Conservation (phyloP, 2,888 invertebrate genomes). For the Thymelicus sylvestris region DNA sequence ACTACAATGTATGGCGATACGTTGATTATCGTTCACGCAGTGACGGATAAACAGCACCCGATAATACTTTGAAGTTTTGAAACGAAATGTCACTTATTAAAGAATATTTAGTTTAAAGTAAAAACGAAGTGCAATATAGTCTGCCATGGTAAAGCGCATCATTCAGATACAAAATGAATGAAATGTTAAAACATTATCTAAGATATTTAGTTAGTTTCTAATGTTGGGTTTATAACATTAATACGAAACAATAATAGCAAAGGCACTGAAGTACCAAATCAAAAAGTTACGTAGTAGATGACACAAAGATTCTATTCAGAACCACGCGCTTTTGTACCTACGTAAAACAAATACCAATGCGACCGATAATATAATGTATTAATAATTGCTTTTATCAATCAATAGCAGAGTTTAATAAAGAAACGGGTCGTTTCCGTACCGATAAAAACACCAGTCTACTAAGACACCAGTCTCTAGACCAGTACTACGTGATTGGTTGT, state of each 20-base stretch:
- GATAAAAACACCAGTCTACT: background rate
- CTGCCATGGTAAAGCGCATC: background rate
- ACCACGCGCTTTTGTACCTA: background rate
- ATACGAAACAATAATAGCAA: too few relatives aligned
- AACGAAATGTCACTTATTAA: background rate
- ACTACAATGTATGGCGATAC: slow-evolving; percentile 29
- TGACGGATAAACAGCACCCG: slow-evolving; percentile 9
- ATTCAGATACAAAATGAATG: background rate
- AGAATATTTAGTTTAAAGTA: too few relatives aligned
- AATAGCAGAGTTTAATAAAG: background rate
- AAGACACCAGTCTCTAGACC: too few relatives aligned
- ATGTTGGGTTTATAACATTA: too few relatives aligned
- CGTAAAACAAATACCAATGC: too few relatives aligned
- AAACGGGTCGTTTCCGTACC: background rate
- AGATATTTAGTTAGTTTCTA: too few relatives aligned
- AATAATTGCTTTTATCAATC: too few relatives aligned
- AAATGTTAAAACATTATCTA: too few relatives aligned
- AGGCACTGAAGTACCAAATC: background rate
- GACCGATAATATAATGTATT: too few relatives aligned
- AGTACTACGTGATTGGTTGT: background rate
- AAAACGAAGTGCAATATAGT: background rate
- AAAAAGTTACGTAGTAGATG: background rate
- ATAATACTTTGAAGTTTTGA: slow-evolving; percentile 7
- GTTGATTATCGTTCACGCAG: slow-evolving; percentile 10
- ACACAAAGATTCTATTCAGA: background rate